Base-by-base conservation (phyloP, 2,113 vertebrate species). In the Stercorarius parasiticus region DNA sequence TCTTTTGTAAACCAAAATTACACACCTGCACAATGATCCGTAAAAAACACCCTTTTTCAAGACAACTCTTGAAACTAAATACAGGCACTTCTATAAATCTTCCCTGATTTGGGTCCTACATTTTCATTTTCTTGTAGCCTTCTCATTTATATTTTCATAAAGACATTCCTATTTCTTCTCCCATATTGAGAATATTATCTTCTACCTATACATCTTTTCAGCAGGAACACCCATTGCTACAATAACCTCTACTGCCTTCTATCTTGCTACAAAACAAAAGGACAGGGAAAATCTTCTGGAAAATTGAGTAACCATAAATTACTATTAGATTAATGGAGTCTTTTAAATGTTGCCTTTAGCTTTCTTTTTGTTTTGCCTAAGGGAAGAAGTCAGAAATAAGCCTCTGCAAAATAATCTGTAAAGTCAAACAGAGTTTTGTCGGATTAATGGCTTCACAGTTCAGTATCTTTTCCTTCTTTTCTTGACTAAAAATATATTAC, bases 141-240 rank as follows among this genome's bases (percentile, higher is more conserved):
- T 88, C 49, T 69, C 52, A 87, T 79, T 94, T 86, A 66, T 71
- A 88, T 82, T 96, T 94, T 73, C n/a, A 92, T 53, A 56, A 89
- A 76, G 73, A 49, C 43, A 64, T 79, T 89, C 47, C 14, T 86
- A 85, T 78, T 95, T 85, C 77, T 86, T 67, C 23, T 84, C 65
- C 23, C 5, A 11, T 25, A 81, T 74, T 78, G 55, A 91, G 45
- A 50, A 77, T 62, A 89, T 91, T 67, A 47, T 65, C 80, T 71
- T 56, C 61, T 78, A 43, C 64, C 77, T 78, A 73, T 43, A 78
- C 29, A 61, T 36, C 72, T 78, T 88, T 83, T 58, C 50, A 81
- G 15, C 49, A 58, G 67, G 16, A 92, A 61, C 20, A 66, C 32
- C 34, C 38, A 58, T 45, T 78, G 42, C 62, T 83, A 81, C 19